Evolutionary conservation across 2,797 vertebrate genomes (phyloP), one percentile per base, ranked within the genome.

Genomic region (Chromis chromis): DNA sequence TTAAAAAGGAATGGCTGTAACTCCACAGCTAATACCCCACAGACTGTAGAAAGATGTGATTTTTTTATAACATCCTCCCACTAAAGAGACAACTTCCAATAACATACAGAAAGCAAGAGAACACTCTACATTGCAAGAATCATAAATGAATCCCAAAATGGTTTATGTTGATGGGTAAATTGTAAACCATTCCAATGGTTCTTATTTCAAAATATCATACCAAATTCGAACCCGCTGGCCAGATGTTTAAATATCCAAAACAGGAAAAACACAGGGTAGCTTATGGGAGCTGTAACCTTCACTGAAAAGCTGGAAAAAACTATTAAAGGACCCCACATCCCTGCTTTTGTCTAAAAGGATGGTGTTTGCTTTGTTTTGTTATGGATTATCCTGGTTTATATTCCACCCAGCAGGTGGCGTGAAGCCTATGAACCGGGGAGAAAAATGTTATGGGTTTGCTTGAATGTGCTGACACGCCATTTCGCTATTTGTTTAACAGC

Each of bases 401-500:
- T 83, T 88, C 33, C 74, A 74, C 70, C 92, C 93, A 93, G 86
- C 79, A 94, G 93, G 84, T 83, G 93, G 92, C 86, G 76, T 82
- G 60, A 79, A 55, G 59, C 73, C 72, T 22, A 31, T 79, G 46
- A 85, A 73, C 40, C 55, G 28, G 59, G 55, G 49, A 21, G 54
- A 74, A 78, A 78, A 77, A 79, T 22, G 62, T 69, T 87, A 77
- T 78, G 81, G 74, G 83, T 88, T 91, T 68, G 82, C 70, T 65
- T 88, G 85, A 92, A 94, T 93, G 87, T 94, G 93, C 94, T 93
- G 94, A 95, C 85, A 46, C n/a, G 59, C 75, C 86, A 78, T 85
- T 93, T 92, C 81, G 74, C 79, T 90, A 88, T 94, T 94, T 94
- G 89, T 91, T 94, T 90, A 92, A 92, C 89, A 91, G 87, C 81